A percentile compares a stretch with the other conserved stretches of the same genome.
Conservation (phyloP, 2,113 vertebrate species). For the Danionella cerebrum region DNA sequence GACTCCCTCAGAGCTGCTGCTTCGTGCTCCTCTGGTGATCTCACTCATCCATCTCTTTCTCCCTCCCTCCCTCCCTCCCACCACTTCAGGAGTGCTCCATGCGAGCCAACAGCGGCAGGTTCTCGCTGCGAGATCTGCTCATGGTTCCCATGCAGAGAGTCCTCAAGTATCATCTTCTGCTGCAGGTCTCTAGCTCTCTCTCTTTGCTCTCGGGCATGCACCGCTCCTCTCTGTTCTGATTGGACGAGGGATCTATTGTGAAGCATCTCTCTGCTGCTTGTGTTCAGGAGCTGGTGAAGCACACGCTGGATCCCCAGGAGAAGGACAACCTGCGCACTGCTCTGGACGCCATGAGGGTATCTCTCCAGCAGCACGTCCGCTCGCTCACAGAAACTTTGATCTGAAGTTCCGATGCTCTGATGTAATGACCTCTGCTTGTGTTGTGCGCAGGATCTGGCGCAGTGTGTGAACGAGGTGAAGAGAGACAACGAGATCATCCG, state of each 20-base stretch:
- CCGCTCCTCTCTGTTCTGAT: too few species aligned
- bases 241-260: too few species aligned
- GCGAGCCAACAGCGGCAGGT: constrained; percentile 81
- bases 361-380: background rate
- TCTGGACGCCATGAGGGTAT: constrained; percentile 78
- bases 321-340: constrained; percentile 77
- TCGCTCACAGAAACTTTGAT: too few species aligned
- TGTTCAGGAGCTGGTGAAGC: constrained; percentile 77
- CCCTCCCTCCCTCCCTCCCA: too few species aligned
- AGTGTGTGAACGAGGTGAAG: constrained; percentile 86
- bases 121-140: constrained; percentile 80
- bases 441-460: constrained; percentile 75
- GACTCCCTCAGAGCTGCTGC: background rate
- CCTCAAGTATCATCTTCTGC: constrained; percentile 83
- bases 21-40: too few species aligned
- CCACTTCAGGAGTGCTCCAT: constrained; percentile 88
- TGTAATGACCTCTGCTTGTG: too few species aligned
- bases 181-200: too few species aligned
- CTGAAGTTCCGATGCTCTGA: too few species aligned
- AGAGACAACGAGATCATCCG: constrained; percentile 82
- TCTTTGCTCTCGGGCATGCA: too few species aligned
- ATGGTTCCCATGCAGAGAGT: constrained; percentile 93
- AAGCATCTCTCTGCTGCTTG: too few species aligned
- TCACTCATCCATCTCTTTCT: too few species aligned
- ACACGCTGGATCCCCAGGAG: constrained; percentile 69